phyloP scores from a whole-genome alignment of 1,140 invertebrate genomes.

The Wasmannia auropunctata region DNA sequence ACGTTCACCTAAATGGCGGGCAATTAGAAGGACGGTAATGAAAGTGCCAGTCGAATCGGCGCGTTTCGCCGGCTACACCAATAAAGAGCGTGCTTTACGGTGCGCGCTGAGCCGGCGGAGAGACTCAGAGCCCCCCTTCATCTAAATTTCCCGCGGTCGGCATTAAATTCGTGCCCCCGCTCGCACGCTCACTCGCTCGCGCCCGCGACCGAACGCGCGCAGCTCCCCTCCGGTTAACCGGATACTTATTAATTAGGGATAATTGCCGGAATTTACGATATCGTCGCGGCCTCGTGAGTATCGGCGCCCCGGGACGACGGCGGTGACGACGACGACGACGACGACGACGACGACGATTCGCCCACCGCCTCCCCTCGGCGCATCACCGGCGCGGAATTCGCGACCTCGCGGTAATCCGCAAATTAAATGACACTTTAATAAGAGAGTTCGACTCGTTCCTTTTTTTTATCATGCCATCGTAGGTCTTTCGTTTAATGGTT shows the following conservation, averaged over 20 bases:
- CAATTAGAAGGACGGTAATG: conserved; percentile 83
- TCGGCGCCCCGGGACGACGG: neutral
- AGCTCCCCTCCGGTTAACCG: conserved; percentile 67
- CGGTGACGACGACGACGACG: neutral
- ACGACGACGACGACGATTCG: conserved; percentile 2
- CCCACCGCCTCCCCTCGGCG: neutral
- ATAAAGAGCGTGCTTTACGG: conserved; percentile 80
- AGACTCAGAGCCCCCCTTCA: conserved; percentile 70
- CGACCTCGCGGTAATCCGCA: neutral
- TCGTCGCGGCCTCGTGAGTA: conserved; percentile 68
- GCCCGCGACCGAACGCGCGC: neutral
- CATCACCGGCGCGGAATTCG: neutral
- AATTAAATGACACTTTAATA: neutral
- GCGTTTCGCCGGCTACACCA: conserved; percentile 75
- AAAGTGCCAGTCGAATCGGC: conserved; percentile 82
- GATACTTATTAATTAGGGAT: conserved; percentile 81
- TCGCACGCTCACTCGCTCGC: conserved; percentile 35
- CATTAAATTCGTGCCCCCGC: conserved; percentile 76
- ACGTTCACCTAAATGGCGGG: conserved; percentile 80
- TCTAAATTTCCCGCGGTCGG: conserved; percentile 79
- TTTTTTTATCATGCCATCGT: neutral
- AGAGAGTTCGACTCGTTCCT: neutral
- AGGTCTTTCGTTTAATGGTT: neutral
- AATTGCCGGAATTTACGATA: conserved; percentile 82
- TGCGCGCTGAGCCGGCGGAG: conserved; percentile 54